Base-by-base conservation (phyloP, 2,113 vertebrate species). In the Microtus montanus region DNA sequence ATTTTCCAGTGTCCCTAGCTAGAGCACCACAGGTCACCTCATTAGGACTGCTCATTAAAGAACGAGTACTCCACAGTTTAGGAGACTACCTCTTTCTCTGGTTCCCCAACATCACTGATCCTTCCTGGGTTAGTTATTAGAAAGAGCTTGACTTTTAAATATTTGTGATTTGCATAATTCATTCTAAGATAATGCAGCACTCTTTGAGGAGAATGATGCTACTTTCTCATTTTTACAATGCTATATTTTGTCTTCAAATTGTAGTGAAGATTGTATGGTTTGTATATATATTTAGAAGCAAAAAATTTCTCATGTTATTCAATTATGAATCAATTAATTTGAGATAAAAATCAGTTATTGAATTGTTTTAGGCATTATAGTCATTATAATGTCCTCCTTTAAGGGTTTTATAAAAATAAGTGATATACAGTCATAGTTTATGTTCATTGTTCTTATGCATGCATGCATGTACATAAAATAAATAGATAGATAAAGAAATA, bases 101-200 rank as follows among this genome's bases (percentile, higher is more conserved):
- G 8, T 91, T 87, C 24, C 93, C 6, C 86, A 68, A 95, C 30
- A 49, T 78, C 41, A 84, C 7, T 79, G 3, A 88, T 93, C 84
- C 78, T 70, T 86, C 84, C 58, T 94, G 52, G 44, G 38, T 95
- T 87, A 74, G 79, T 75, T 89, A 4, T 95, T 89, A 47, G 49
- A 58, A 11, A 19, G 4, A 41, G 85, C 35, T 95, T 91, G 79
- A 35, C 75, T 85, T 1, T 83, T 94, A 93, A 95, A 87, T 15
- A 79, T 75, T 94, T 92, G 6, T 89, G 33, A 92, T 87, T 92
- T 91, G 7, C 22, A 93, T 86, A 86, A 49, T 93, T 94, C 93
- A 64, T 92, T 89, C 26, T 41, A 80, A 80, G 52, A 91, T 63
- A 85, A 83, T 61, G 20, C 75, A 82, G 4, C 49, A 90, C 66